Conservation (phyloP, 2,113 vertebrate species). For the Nanorana parkeri region DNA sequence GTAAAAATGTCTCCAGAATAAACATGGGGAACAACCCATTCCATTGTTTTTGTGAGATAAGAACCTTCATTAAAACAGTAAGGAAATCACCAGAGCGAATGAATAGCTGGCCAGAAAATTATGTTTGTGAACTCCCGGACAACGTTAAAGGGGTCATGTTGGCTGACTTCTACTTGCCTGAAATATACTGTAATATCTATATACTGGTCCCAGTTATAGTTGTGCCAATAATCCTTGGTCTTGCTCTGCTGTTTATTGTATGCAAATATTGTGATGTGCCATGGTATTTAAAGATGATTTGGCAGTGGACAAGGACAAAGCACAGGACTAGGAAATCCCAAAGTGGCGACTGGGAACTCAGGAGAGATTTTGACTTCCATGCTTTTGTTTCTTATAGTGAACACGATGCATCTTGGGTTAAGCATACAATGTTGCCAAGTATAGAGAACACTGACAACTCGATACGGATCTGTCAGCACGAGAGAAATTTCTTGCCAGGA, state of each 20-base stretch:
- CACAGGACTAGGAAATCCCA: constrained; percentile 68
- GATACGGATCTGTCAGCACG: constrained; percentile 80
- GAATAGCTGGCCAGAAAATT: constrained; percentile 77
- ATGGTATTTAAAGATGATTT: constrained; percentile 87
- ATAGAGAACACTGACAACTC: constrained; percentile 75
- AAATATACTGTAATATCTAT: constrained; percentile 74
- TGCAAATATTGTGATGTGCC: constrained; percentile 79
- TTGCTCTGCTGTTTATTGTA: constrained; percentile 61
- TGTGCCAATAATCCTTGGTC: constrained; percentile 65
- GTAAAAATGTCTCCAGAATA: constrained; percentile 69
- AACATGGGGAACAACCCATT: constrained; percentile 82
- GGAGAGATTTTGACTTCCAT: constrained; percentile 75
- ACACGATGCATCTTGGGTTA: constrained; percentile 80
- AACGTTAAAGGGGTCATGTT: constrained; percentile 67
- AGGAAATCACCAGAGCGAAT: constrained; percentile 61
- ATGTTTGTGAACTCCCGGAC: constrained; percentile 81
- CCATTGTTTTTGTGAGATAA: constrained; percentile 81
- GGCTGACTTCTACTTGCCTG: constrained; percentile 72
- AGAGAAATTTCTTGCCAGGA: constrained; percentile 84
- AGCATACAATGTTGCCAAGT: constrained; percentile 77
- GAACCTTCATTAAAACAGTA: constrained; percentile 69
- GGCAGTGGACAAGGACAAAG: constrained; percentile 84
- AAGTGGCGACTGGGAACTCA: background rate
- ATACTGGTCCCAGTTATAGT: constrained; percentile 75
- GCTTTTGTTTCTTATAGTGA: constrained; percentile 91